A percentile compares a stretch with the other conserved stretches of the same genome.
phyloP scores from a whole-genome alignment of 1,140 invertebrate genomes.

The Drosophila malerkotliana region DNA sequence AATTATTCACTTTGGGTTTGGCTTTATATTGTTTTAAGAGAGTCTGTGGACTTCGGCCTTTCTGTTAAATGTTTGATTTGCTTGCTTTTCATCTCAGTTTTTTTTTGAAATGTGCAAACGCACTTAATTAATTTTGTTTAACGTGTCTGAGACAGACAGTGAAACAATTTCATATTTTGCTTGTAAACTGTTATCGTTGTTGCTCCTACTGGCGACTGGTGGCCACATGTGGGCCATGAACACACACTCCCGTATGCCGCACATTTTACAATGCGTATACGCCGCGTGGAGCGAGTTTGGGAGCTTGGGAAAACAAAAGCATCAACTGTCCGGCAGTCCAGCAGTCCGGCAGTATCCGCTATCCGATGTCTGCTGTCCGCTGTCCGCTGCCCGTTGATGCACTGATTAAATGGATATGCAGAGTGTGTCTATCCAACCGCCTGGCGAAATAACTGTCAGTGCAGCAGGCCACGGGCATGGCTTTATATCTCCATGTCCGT shows the following conservation, averaged over 20 bases:
- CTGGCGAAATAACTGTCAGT: conserved; percentile 44
- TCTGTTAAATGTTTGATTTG: not conserved
- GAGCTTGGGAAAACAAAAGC: conserved; percentile 48
- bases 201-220: conserved; percentile 15
- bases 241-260: not conserved
- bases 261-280: conserved; percentile 47
- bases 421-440: conserved; percentile 59
- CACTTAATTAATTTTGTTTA: conserved; percentile 76
- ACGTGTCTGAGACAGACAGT: conserved; percentile 46
- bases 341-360: conserved; percentile 11
- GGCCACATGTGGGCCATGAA: conserved; percentile 22
- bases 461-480: conserved; percentile 9
- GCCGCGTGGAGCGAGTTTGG: conserved; percentile 23
- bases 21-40: not conserved
- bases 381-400: conserved; percentile 37
- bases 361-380: not conserved
- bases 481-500: conserved; percentile 21
- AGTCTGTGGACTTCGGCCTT: conserved; percentile 16
- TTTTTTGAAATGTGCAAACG: conserved; percentile 48
- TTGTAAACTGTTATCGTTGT: conserved; percentile 65
- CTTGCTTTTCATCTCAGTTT: not conserved
- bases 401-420: conserved; percentile 77
- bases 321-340: conserved; percentile 22
- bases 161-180: conserved; percentile 72
- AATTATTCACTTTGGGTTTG: conserved; percentile 3